Conservation (phyloP, 1,140 invertebrate species). For the Andricus grossulariae region DNA sequence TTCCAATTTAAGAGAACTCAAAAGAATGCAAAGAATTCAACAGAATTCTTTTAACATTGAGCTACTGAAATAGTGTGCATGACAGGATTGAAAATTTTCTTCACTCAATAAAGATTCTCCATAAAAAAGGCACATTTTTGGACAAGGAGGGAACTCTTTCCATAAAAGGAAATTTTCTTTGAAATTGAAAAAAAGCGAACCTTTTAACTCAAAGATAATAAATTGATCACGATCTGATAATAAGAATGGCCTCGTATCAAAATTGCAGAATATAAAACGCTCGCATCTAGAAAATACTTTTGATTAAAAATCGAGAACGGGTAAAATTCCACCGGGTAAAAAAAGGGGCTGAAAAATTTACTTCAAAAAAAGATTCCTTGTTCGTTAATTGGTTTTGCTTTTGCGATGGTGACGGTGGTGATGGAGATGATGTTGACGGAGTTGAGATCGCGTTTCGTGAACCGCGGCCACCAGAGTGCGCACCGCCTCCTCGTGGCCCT, state of each 20-base stretch:
- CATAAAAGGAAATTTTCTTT: neutral
- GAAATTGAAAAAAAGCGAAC: too few relatives aligned
- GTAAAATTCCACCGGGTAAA: neutral
- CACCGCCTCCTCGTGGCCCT: constrained; percentile 84
- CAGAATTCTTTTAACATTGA: too few relatives aligned
- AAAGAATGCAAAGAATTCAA: too few relatives aligned
- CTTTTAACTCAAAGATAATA: too few relatives aligned
- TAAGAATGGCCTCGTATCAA: neutral
- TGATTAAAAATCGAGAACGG: neutral
- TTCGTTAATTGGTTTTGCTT: constrained; percentile 71
- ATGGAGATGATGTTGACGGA: constrained; percentile 68
- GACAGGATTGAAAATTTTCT: neutral
- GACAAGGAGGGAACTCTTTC: constrained; percentile 12
- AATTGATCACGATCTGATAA: neutral
- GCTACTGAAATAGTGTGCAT: neutral
- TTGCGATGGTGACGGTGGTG: constrained; percentile 73
- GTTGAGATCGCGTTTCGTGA: constrained; percentile 79
- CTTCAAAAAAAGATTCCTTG: constrained; percentile 34
- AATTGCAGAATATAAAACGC: constrained; percentile 7
- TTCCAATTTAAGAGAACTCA: too few relatives aligned
- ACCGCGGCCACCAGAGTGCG: constrained; percentile 83
- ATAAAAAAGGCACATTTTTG: constrained; percentile 29
- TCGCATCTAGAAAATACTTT: neutral
- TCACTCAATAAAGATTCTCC: neutral
- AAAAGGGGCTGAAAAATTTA: constrained; percentile 2